phyloP scores from a whole-genome alignment of 2,888 invertebrate species.

The Hylaea fasciaria region DNA sequence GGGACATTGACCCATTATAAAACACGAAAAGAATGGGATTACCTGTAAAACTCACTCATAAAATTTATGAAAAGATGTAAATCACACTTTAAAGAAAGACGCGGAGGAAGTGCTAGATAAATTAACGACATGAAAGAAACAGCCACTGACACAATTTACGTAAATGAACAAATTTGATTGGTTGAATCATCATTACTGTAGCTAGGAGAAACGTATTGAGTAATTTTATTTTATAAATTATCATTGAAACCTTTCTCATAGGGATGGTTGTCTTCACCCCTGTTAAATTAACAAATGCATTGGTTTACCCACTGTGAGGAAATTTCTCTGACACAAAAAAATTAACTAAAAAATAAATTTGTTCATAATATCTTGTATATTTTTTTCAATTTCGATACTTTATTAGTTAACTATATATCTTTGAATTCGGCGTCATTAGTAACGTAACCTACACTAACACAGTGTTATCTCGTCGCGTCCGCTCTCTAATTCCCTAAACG shows the following conservation, averaged over 20 bases:
- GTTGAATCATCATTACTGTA: background rate
- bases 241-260: too few species aligned
- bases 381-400: too few species aligned
- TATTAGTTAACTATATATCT: too few species aligned
- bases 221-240: background rate
- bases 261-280: too few species aligned
- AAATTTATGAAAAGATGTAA: slow-evolving; percentile 44
- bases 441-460: slow-evolving; percentile 7
- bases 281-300: too few species aligned
- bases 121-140: slow-evolving; percentile 32
- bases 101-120: slow-evolving; percentile 38
- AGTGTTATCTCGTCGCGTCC: slow-evolving; percentile 7
- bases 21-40: slow-evolving; percentile 45
- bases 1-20: slow-evolving; percentile 54
- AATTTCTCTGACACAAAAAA: too few species aligned
- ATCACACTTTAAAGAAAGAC: slow-evolving; percentile 42
- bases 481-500: slow-evolving; percentile 22
- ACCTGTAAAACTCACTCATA: slow-evolving; percentile 52
- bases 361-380: too few species aligned
- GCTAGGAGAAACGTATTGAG: background rate
- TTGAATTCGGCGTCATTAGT: background rate
- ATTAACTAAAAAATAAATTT: too few species aligned
- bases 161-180: background rate
- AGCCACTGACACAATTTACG: slow-evolving; percentile 29
- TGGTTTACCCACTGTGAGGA: too few species aligned